phyloP scores from a whole-genome alignment of 2,888 invertebrate genomes.

The Apamea epomidion region DNA sequence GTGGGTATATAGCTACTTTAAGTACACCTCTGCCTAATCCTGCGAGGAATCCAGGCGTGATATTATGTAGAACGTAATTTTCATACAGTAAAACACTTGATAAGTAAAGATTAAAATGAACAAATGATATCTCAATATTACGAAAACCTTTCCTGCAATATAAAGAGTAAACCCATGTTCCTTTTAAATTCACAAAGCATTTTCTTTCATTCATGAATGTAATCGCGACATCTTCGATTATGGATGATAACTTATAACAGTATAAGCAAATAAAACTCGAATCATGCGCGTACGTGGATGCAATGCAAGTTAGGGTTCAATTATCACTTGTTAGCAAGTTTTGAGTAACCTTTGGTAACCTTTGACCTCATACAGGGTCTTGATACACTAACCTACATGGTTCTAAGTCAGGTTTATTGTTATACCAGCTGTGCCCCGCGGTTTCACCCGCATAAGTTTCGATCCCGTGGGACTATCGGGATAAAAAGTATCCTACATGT shows the following conservation, averaged over 20 bases:
- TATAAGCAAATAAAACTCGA: constrained; percentile 65
- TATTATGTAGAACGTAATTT: neutral
- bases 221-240: constrained; percentile 48
- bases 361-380: constrained; percentile 78
- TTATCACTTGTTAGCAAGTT: constrained; percentile 82
- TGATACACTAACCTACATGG: constrained; percentile 79
- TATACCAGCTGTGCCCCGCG: constrained; percentile 6
- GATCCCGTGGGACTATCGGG: no score
- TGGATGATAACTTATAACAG: constrained; percentile 51
- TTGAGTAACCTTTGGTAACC: constrained; percentile 75
- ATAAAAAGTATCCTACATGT: no score
- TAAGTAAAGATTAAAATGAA: constrained; percentile 15
- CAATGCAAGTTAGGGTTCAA: constrained; percentile 80
- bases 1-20: neutral
- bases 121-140: constrained; percentile 15
- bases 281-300: constrained; percentile 80
- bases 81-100: constrained; percentile 9
- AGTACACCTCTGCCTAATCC: neutral
- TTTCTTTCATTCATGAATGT: constrained; percentile 23
- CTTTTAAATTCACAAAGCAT: constrained; percentile 5
- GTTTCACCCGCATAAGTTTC: no score
- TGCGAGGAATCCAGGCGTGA: no score
- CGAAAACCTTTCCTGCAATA: neutral
- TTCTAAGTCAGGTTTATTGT: constrained; percentile 51
- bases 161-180: constrained; percentile 40